A percentile compares a stretch with the other conserved stretches of the same genome.
phyloP scores from a whole-genome alignment of 2,888 invertebrate genomes.

The Stegana nigrithorax region DNA sequence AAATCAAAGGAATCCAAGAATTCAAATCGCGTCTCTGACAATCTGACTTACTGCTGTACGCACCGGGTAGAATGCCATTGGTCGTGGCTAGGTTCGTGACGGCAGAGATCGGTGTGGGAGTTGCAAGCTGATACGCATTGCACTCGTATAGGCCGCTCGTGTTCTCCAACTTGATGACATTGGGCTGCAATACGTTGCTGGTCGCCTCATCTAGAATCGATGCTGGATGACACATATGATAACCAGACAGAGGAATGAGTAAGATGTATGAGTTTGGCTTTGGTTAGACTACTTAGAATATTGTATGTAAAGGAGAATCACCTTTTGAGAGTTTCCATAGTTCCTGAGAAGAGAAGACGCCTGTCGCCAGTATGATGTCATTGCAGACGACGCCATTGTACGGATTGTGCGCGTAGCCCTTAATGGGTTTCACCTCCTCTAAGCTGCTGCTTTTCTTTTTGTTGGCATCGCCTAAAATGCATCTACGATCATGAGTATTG shows the following conservation, averaged over 20 bases:
- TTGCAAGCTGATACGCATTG: conserved; percentile 79
- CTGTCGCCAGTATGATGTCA: conserved; percentile 99
- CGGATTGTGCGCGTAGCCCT: conserved; percentile 92
- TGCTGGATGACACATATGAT: conserved; percentile 72
- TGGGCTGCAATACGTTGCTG: conserved; percentile 71
- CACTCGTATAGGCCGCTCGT: conserved; percentile 79
- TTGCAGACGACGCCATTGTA: conserved; percentile 99
- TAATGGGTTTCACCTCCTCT: conserved; percentile 77
- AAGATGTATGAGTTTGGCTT: no score
- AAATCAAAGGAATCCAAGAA: not conserved
- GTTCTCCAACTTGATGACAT: conserved; percentile 84
- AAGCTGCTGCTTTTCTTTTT: no score
- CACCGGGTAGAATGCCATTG: conserved; percentile 74
- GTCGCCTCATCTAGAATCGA: conserved; percentile 94
- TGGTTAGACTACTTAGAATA: not conserved
- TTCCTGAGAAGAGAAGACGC: conserved; percentile 99
- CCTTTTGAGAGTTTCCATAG: conserved; percentile 98
- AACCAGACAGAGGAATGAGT: no score
- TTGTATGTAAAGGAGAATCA: conserved; percentile 66
- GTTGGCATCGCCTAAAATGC: conserved; percentile 31
- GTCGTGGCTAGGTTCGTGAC: conserved; percentile 35
- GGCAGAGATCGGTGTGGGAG: conserved; percentile 64
- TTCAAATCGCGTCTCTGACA: not conserved
- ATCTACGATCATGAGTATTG: no score
- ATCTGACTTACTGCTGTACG: conserved; percentile 79